A percentile compares a stretch with the other conserved stretches of the same genome.
Evolutionary conservation across 23 tunicate genomes (phyloP).

Genomic region (Phallusia fumigata): DNA sequence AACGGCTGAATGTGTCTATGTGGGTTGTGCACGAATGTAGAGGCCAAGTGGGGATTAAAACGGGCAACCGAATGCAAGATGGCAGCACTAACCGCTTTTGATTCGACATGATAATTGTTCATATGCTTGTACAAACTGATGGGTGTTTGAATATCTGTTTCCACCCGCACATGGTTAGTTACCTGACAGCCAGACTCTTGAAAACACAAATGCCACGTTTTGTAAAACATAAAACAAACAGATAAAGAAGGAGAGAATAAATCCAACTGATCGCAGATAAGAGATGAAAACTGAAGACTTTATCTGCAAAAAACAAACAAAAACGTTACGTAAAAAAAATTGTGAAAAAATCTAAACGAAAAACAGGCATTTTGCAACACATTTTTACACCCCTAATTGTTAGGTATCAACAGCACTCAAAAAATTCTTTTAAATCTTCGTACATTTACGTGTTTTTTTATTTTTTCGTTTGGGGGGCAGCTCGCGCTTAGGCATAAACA

Average conservation of each 20-base stretch:
- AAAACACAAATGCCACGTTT: conserved; percentile 42
- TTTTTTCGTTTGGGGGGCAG: too few relatives aligned
- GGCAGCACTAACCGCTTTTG: too few relatives aligned
- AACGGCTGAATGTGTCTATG: too few relatives aligned
- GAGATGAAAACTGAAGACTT: conserved; percentile 58
- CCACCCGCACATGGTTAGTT: not conserved
- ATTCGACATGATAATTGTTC: too few relatives aligned
- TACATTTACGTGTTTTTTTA: too few relatives aligned
- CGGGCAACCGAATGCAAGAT: too few relatives aligned
- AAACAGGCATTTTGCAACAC: not conserved
- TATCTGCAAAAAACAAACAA: conserved; percentile 42
- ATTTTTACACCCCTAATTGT: too few relatives aligned
- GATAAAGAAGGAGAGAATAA: conserved; percentile 42
- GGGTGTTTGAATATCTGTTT: not conserved
- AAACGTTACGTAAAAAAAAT: not conserved
- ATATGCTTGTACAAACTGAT: not conserved
- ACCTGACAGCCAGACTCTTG: conserved; percentile 87
- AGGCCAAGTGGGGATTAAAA: too few relatives aligned
- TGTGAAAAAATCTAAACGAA: not conserved
- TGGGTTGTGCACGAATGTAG: too few relatives aligned
- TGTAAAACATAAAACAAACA: conserved; percentile 46
- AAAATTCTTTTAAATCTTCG: too few relatives aligned
- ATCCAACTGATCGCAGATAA: conserved; percentile 73
- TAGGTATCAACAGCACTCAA: too few relatives aligned
- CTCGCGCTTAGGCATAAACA: too few relatives aligned